Evolutionary conservation across 2,797 vertebrate genomes (phyloP).

Genomic region (Numenius phaeopus): DNA sequence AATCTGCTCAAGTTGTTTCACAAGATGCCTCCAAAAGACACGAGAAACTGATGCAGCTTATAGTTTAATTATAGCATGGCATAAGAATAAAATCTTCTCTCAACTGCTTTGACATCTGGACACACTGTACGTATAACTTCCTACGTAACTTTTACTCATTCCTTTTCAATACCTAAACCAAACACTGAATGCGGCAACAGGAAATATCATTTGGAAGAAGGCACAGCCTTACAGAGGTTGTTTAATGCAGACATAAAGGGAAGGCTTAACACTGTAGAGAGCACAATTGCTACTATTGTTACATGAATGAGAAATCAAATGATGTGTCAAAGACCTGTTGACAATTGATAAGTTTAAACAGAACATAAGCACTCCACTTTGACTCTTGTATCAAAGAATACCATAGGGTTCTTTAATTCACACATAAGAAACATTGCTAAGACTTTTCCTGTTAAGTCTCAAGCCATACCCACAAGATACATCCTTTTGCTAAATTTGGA

Average conservation of each 20-base stretch:
- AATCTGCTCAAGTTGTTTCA: background rate
- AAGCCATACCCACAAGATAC: background rate
- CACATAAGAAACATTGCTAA: background rate
- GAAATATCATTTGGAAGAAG: background rate
- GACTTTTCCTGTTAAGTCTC: background rate
- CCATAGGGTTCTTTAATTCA: background rate
- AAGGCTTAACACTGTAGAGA: background rate
- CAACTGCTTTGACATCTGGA: background rate
- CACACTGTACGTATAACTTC: background rate
- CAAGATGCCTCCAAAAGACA: background rate
- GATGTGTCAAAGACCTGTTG: background rate
- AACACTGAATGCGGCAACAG: background rate
- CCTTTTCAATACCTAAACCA: background rate
- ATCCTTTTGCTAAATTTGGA: background rate
- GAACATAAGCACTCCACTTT: background rate
- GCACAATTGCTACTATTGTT: background rate
- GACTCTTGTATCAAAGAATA: background rate
- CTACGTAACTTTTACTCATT: background rate
- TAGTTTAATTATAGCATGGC: background rate
- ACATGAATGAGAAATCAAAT: background rate
- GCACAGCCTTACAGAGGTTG: background rate
- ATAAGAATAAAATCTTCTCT: background rate
- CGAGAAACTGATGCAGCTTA: background rate
- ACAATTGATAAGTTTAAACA: background rate
- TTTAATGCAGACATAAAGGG: background rate